phyloP scores from a whole-genome alignment of 2,797 vertebrate genomes.

The Danio aesculapii region DNA sequence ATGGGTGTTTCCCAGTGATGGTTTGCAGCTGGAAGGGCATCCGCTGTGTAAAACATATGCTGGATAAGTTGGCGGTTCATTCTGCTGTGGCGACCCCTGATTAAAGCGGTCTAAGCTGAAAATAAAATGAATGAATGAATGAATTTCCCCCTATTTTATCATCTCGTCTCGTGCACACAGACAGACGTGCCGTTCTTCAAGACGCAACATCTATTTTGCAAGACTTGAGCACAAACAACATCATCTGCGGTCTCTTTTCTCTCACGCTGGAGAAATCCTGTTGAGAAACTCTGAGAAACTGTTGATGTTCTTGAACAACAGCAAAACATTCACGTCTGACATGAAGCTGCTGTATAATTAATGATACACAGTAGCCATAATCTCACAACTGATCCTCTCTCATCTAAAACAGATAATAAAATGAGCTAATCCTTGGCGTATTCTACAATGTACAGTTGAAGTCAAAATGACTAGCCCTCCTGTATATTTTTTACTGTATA shows the following conservation, averaged over 20 bases:
- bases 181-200: background rate
- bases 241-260: background rate
- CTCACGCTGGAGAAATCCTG: background rate
- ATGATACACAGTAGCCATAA: conserved; percentile 41
- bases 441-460: no score
- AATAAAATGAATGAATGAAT: no score
- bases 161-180: background rate
- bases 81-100: no score
- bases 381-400: background rate
- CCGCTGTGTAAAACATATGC: no score
- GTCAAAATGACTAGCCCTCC: no score
- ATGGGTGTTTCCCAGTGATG: no score
- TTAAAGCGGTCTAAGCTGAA: no score
- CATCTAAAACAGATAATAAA: background rate
- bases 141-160: background rate
- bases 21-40: no score
- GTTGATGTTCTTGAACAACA: background rate
- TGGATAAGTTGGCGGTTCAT: no score
- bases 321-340: background rate
- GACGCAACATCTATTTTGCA: background rate
- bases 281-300: background rate
- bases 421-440: no score
- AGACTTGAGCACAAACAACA: background rate
- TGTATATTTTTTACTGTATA: no score
- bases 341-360: background rate